phyloP scores from a whole-genome alignment of 2,113 vertebrate species.

The Cyanocitta stelleri region DNA sequence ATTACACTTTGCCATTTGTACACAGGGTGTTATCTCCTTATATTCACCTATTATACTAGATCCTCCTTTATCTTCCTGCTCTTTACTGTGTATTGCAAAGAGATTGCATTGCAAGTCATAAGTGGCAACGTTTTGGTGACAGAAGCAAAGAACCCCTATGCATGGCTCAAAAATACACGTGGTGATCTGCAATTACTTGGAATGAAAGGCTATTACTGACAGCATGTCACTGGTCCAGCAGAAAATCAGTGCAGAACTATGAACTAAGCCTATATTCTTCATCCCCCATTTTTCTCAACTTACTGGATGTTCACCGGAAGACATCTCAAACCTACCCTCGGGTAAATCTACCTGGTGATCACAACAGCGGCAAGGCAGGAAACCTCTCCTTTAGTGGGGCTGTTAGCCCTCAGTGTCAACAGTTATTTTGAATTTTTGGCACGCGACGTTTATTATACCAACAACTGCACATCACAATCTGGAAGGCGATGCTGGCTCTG shows the following conservation, averaged over 20 bases:
- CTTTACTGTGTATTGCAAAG: not conserved
- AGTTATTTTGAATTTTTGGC: not conserved
- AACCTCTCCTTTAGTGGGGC: not conserved
- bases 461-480: rapidly evolving
- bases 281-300: rapidly evolving
- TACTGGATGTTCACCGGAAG: rapidly evolving
- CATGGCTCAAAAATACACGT: not conserved
- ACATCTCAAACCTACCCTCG: not conserved
- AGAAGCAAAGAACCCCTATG: not conserved
- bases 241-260: not conserved
- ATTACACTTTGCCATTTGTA: not conserved
- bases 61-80: not conserved
- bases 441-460: rapidly evolving
- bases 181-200: not conserved
- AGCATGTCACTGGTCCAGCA: not conserved
- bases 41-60: not conserved
- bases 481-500: not conserved
- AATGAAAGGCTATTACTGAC: not conserved
- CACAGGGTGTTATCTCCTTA: not conserved
- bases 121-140: rapidly evolving
- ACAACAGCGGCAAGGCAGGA: not conserved
- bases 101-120: rapidly evolving
- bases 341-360: not conserved
- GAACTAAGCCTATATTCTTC: not conserved
- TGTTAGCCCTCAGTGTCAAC: not conserved